phyloP scores from a whole-genome alignment of 2,888 invertebrate species.

The Stenurella melanura region DNA sequence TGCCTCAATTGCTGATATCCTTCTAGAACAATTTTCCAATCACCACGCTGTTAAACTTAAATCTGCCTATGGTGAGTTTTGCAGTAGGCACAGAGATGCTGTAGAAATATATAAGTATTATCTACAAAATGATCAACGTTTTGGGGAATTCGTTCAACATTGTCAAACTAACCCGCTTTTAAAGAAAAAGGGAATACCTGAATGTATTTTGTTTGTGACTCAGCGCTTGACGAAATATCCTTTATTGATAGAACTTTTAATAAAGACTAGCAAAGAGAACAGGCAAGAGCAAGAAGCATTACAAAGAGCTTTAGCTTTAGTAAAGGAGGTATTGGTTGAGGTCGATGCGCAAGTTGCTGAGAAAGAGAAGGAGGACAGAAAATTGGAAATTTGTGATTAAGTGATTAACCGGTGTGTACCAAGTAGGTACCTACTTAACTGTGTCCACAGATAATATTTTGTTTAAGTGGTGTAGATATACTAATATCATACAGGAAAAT shows the following conservation, averaged over 20 bases:
- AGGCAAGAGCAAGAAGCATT: slow-evolving; percentile 87
- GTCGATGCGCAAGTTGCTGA: slow-evolving; percentile 96
- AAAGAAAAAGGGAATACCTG: slow-evolving; percentile 96
- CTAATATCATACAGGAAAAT: too few species aligned
- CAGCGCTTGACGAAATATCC: slow-evolving; percentile 97
- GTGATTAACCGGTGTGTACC: too few species aligned
- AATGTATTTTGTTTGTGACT: slow-evolving; percentile 95
- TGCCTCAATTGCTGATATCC: slow-evolving; percentile 88
- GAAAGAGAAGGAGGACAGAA: slow-evolving; percentile 91
- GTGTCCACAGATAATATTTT: too few species aligned
- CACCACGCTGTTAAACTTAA: slow-evolving; percentile 83
- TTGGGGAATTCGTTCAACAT: slow-evolving; percentile 89
- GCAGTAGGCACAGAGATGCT: slow-evolving; percentile 93
- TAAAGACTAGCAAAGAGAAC: slow-evolving; percentile 91
- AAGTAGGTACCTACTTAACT: too few species aligned
- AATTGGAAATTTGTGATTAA: slow-evolving; percentile 94
- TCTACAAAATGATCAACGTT: slow-evolving; percentile 83
- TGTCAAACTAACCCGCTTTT: slow-evolving; percentile 91
- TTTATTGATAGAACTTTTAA: slow-evolving; percentile 90
- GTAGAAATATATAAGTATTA: slow-evolving; percentile 93
- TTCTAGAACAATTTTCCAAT: slow-evolving; percentile 86
- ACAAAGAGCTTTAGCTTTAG: slow-evolving; percentile 85
- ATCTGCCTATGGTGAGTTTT: slow-evolving; percentile 92
- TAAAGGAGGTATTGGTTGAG: slow-evolving; percentile 92
- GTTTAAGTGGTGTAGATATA: too few species aligned